Evolutionary conservation across 2,888 invertebrate genomes (phyloP).

Genomic region (Temnothorax rugatulus): DNA sequence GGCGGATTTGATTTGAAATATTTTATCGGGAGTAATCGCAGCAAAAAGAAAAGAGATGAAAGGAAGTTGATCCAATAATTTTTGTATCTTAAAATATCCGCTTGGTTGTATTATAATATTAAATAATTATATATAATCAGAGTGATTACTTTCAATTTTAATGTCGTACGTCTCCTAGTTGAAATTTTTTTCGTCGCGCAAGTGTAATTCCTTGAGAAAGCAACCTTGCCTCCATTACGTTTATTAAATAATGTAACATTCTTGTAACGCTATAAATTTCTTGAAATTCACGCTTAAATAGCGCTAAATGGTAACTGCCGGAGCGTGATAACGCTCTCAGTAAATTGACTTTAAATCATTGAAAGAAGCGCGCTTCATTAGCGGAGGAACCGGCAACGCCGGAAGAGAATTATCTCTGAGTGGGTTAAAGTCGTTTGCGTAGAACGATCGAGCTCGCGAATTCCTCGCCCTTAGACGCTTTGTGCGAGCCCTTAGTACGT

Average conservation of each 20-base stretch:
- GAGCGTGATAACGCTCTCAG: constrained; percentile 52
- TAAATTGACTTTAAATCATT: constrained; percentile 57
- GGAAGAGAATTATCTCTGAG: constrained; percentile 53
- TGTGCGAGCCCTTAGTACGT: constrained; percentile 22
- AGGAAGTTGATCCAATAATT: not conserved
- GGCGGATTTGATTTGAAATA: constrained; percentile 28
- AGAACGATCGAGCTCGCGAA: constrained; percentile 65
- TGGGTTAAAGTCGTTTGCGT: constrained; percentile 72
- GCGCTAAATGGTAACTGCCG: constrained; percentile 55
- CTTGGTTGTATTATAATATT: not conserved
- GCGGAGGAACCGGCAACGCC: constrained; percentile 44
- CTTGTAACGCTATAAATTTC: constrained; percentile 44
- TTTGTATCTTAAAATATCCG: not conserved
- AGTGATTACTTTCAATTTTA: not conserved
- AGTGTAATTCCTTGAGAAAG: constrained; percentile 2
- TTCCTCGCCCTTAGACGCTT: constrained; percentile 55
- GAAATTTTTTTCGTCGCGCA: not conserved
- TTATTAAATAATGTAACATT: constrained; percentile 53
- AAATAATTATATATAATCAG: not conserved
- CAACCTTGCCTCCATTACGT: constrained; percentile 40
- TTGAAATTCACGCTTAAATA: constrained; percentile 46
- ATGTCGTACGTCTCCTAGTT: not conserved
- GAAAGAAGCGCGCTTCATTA: constrained; percentile 56
- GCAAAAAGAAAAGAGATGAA: too few relatives aligned
- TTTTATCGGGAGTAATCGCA: constrained; percentile 16